These are phyloP conservation scores for Avahi laniger DNA, from an alignment of 2,797 vertebrate genomes.

Conservation along the genomic window DNA sequence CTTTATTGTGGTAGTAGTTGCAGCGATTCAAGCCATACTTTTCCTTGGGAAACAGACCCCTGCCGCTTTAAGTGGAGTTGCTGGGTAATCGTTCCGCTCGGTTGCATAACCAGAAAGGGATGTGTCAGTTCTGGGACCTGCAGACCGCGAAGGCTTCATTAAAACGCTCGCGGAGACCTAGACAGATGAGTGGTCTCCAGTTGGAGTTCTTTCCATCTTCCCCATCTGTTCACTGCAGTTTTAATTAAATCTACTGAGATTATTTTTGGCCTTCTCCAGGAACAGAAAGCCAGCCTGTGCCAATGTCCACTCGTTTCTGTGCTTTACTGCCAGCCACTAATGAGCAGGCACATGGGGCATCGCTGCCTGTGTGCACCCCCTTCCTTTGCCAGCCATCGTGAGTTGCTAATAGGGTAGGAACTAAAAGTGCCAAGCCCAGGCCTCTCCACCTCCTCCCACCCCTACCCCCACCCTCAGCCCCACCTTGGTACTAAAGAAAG, in stretches of 20 bases:
- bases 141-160: conserved; percentile 91
- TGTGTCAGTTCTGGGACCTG: conserved; percentile 83
- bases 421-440: conserved; percentile 88
- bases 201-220: conserved; percentile 94
- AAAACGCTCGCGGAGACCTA: conserved; percentile 85
- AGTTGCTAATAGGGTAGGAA: conserved; percentile 95
- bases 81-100: conserved; percentile 81
- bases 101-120: conserved; percentile 86
- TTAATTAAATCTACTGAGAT: conserved; percentile 99
- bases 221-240: conserved; percentile 97
- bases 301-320: conserved; percentile 93
- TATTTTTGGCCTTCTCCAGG: conserved; percentile 88
- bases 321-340: conserved; percentile 95
- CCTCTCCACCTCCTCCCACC: conserved; percentile 70
- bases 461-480: conserved; percentile 60
- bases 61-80: conserved; percentile 78
- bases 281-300: conserved; percentile 89
- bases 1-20: background rate
- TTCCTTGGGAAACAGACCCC: conserved; percentile 66
- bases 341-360: conserved; percentile 88
- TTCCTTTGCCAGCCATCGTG: conserved; percentile 91
- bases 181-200: conserved; percentile 96
- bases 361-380: conserved; percentile 74
- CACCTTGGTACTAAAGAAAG: conserved; percentile 85
- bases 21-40: background rate